Evolutionary conservation across 37 sponge, comb jelly and placozoan species (phyloP), one percentile per base, ranked within the genome.

Genomic region (Bolinopsis microptera): DNA sequence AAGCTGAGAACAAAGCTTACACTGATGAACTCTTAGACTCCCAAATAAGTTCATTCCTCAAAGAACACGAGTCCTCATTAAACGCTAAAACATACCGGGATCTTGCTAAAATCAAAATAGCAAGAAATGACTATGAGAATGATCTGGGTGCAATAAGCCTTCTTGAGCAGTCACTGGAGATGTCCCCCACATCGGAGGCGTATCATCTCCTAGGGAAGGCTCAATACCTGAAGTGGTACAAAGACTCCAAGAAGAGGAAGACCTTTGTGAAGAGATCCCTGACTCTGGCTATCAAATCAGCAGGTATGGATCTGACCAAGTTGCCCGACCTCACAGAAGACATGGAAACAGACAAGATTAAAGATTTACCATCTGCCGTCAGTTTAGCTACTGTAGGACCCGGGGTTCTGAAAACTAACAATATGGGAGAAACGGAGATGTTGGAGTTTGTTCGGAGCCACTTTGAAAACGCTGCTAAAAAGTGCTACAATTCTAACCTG

Each of bases 131-230:
- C 0, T 86, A 28, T 27, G 48, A 39, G 0, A 48, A 38, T 2
- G 61, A 86, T 3, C 36, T 86, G 26, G 90, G 90, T 39, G 90
- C 90, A 0, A 38, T 86, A 28, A 40, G 8, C 5, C 36, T 86
- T 35, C 61, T 86, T 8, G 13, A 86, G 18, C n/a, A 23, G 27
- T 86, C 90, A 25, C 61, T 86, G 24, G 90, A 86, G 26, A 2
- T 13, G 0, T 25, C 23, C 1, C 61, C 90, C 26, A 86, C 90
- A 40, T 38, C 90, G 1, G 36, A 86, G 35, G 35, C 61, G 0
- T 34, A 40, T 48, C 35, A 33, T 38, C n/a, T 86, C 0, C 61
- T 86, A 2, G 90, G 90, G 1, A 86, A 86, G 61, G 90, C 90
- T 9, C 61, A 30, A 0, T 86, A 41, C 26, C 36, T 28, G 21